These are phyloP conservation scores for Thymallus thymallus DNA, from an alignment of 2,113 vertebrate species.

Conservation along the genomic window DNA sequence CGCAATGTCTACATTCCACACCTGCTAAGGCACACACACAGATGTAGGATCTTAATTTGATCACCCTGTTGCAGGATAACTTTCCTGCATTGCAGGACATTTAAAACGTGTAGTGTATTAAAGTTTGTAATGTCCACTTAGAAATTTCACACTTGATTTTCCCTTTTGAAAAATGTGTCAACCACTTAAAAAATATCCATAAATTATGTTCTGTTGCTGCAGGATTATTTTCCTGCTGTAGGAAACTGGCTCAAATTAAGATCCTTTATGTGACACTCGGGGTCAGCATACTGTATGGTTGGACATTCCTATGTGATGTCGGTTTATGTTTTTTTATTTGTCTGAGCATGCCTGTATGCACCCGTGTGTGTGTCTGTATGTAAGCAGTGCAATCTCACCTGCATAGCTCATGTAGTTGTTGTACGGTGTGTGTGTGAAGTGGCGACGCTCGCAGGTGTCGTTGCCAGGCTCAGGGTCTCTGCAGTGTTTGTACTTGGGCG, in stretches of 20 bases:
- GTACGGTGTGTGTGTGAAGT: slow-evolving; percentile 89
- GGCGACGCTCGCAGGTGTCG: slow-evolving; percentile 87
- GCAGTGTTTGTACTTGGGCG: slow-evolving; percentile 92
- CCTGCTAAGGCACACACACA: slow-evolving; percentile 17
- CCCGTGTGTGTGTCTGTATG: not conserved
- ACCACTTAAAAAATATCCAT: too few species aligned
- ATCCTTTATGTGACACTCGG: not conserved
- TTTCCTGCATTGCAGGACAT: too few species aligned
- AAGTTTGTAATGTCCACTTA: too few species aligned
- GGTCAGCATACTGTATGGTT: slow-evolving; percentile 22
- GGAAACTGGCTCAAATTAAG: too few species aligned
- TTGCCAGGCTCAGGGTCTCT: slow-evolving; percentile 89
- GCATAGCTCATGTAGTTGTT: slow-evolving; percentile 99
- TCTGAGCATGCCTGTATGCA: not conserved
- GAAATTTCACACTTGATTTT: too few species aligned
- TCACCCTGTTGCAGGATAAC: too few species aligned
- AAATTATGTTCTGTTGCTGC: too few species aligned
- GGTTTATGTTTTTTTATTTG: not conserved
- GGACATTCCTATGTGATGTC: slow-evolving; percentile 24
- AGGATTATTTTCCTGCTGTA: too few species aligned
- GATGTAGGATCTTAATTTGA: too few species aligned
- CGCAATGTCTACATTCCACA: slow-evolving; percentile 45
- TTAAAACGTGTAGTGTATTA: too few species aligned
- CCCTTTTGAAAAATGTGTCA: too few species aligned
- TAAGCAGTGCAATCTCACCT: slow-evolving; percentile 74